phyloP scores from a whole-genome alignment of 2,797 vertebrate species.

The Sebastes melanostomus region DNA sequence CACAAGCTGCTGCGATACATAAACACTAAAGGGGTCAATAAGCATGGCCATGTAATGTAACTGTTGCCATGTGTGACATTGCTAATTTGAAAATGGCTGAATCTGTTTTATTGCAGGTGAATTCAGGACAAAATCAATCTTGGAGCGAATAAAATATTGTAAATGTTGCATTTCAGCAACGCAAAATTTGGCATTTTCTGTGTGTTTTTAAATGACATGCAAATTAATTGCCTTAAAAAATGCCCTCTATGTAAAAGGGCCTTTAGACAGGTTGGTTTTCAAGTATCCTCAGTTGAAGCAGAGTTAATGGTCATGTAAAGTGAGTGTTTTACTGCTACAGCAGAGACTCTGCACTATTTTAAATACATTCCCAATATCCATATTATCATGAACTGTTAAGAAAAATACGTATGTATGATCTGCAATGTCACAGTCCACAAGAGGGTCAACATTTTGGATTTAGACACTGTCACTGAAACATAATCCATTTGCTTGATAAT shows the following conservation, averaged over 20 bases:
- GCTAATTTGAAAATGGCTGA: not conserved
- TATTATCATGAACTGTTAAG: not conserved
- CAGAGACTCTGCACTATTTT: not conserved
- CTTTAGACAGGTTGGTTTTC: not conserved
- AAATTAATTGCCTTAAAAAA: not conserved
- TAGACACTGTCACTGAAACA: not conserved
- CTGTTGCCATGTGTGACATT: not conserved
- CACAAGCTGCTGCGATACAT: not conserved
- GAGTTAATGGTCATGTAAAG: not conserved
- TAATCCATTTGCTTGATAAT: not conserved
- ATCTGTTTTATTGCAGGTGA: not conserved
- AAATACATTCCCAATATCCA: not conserved
- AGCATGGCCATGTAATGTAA: not conserved
- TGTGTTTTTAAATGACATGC: not conserved
- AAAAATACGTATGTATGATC: not conserved
- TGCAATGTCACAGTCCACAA: not conserved
- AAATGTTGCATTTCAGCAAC: not conserved
- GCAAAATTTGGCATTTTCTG: not conserved
- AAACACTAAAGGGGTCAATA: not conserved
- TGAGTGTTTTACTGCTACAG: not conserved
- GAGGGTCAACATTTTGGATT: not conserved
- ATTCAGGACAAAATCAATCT: not conserved
- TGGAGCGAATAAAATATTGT: not conserved
- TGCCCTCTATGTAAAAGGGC: not conserved
- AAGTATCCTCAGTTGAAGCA: not conserved